Base-by-base conservation (phyloP, 2,797 vertebrate species). In the Siniperca undulata region DNA sequence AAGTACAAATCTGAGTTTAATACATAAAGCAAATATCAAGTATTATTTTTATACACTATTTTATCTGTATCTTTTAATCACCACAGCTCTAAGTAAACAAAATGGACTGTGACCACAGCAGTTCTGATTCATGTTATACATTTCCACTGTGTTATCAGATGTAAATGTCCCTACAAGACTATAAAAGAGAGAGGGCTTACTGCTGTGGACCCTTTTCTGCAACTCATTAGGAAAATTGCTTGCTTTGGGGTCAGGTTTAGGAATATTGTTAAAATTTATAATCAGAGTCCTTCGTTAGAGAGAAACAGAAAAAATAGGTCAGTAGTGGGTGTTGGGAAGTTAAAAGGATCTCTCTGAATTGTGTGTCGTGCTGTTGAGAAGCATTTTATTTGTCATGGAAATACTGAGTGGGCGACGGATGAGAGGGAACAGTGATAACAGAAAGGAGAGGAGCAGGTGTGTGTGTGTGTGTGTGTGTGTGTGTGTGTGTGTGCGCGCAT, bases 361-460 rank as follows among this genome's bases (percentile, higher is more conserved):
- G 50, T 72, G 81, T 53, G 84, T 64, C 20, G 68, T 61, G 72
- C 72, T 55, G 30, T 68, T 66, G 87, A 90, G 87, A 84, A 77
- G 58, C 74, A 53, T 86, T 87, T 86, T 82, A 70, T 91, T 92
- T 91, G 89, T 92, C 81, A 91, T 90, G 88, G 86, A 91, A 89
- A 92, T 83, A 62, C 12, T 1, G 84, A 86, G 92, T 92, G 88
- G 86, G 92, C 5, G 70, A 72, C 3, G 40, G 80, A 86, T 80
- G 70, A 84, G 81, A 74, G 78, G 61, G 66, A 88, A 64, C 61
- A 70, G 80, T 36, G 71, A 67, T 46, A 73, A 73, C 24, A 61
- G 70, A 70, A 38, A 76, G 64, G 42, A 84, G 52, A 74, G 20
- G 69, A 53, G 58, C 60, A 70, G 46, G 78, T 74, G 77, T 83